A percentile compares a stretch with the other conserved stretches of the same genome.
These are phyloP conservation scores for Apamea epomidion DNA, from an alignment of 2,888 invertebrate species.

Conservation along the genomic window DNA sequence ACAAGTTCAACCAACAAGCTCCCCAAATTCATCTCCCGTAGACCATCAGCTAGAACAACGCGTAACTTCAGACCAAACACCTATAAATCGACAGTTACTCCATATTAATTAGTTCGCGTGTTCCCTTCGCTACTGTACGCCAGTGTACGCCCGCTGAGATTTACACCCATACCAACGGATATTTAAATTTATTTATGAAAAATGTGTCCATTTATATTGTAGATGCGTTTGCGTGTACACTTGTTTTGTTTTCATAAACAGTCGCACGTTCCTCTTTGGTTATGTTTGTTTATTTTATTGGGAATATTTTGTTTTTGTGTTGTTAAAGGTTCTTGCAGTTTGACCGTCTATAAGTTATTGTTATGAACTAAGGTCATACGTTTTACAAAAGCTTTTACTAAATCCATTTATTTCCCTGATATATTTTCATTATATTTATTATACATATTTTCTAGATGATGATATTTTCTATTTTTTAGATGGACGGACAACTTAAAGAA, in stretches of 20 bases:
- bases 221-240: constrained; percentile 70
- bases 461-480: too few relatives aligned
- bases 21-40: constrained; percentile 30
- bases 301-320: constrained; percentile 29
- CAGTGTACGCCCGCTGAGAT: constrained; percentile 77
- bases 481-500: too few relatives aligned
- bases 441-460: background rate
- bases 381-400: background rate
- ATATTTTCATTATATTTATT: background rate
- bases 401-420: background rate
- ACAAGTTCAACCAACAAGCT: constrained; percentile 4
- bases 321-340: constrained; percentile 2
- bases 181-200: constrained; percentile 85
- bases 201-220: constrained; percentile 75
- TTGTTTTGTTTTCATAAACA: constrained; percentile 64
- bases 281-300: constrained; percentile 36
- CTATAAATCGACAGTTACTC: constrained; percentile 85
- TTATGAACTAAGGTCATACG: background rate
- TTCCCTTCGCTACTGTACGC: constrained; percentile 81
- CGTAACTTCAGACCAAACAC: constrained; percentile 68
- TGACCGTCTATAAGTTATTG: constrained; percentile 3
- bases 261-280: constrained; percentile 52
- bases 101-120: constrained; percentile 88
- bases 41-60: constrained; percentile 64
- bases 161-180: constrained; percentile 76